These are phyloP conservation scores for Channa striata DNA, from an alignment of 2,797 vertebrate genomes.

Conservation along the genomic window DNA sequence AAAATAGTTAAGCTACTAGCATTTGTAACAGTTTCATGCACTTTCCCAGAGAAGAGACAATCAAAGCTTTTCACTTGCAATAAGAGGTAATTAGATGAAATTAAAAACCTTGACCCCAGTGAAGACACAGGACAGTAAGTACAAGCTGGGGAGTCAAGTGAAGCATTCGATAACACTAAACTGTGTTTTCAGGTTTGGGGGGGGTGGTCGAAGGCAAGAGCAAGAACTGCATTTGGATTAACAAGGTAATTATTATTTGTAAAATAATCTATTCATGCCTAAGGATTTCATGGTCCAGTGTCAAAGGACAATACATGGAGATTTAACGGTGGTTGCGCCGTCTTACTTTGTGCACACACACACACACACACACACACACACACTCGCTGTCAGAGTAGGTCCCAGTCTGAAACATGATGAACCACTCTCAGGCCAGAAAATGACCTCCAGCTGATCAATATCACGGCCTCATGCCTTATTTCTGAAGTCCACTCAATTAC, in stretches of 20 bases:
- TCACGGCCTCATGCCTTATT: constrained; percentile 27
- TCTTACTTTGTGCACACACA: neutral
- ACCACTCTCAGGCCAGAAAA: constrained; percentile 28
- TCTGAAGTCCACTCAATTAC: constrained; percentile 54
- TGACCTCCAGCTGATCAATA: constrained; percentile 59
- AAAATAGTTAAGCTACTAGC: neutral
- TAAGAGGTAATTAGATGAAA: constrained; percentile 34
- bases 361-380: neutral
- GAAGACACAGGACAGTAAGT: constrained; percentile 4
- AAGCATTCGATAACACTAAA: constrained; percentile 2
- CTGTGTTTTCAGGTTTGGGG: constrained; percentile 18
- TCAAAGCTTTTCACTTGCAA: constrained; percentile 10
- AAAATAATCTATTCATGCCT: constrained; percentile 28
- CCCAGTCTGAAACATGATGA: constrained; percentile 55
- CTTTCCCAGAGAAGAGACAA: constrained; percentile 1
- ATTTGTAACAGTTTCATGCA: constrained; percentile 6
- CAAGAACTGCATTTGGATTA: constrained; percentile 25
- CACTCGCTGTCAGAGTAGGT: neutral
- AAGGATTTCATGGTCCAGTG: constrained; percentile 22
- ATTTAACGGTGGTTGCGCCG: constrained; percentile 1
- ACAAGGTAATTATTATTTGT: constrained; percentile 29
- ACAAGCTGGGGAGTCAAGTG: constrained; percentile 11
- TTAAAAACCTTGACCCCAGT: neutral
- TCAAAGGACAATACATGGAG: constrained; percentile 25
- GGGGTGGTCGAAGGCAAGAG: constrained; percentile 2